Evolutionary conservation across 1,140 invertebrate genomes (phyloP).

Genomic region (Nylanderia fulva): DNA sequence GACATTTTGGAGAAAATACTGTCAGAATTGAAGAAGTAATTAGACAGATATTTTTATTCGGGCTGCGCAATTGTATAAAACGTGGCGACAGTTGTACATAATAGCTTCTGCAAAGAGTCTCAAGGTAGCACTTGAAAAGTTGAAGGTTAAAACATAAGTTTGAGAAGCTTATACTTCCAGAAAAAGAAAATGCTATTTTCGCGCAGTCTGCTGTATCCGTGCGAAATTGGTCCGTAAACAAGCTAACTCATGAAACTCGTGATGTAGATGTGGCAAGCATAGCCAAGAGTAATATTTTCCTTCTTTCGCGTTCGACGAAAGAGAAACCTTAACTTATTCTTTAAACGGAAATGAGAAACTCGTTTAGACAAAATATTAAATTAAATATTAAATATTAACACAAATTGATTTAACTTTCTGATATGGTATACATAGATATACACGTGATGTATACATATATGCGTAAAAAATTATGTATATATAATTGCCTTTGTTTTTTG

Average conservation of each 20-base stretch:
- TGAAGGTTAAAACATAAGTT: conserved; percentile 57
- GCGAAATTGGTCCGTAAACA: conserved; percentile 72
- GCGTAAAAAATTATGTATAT: background rate
- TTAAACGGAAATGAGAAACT: no score
- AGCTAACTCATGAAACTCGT: conserved; percentile 70
- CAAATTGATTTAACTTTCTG: background rate
- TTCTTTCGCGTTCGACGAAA: conserved; percentile 49
- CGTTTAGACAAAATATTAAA: background rate
- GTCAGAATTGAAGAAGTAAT: background rate
- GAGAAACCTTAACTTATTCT: conserved; percentile 41
- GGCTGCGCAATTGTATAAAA: background rate
- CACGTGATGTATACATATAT: background rate
- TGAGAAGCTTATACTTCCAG: conserved; percentile 62
- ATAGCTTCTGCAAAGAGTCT: background rate
- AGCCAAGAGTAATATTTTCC: conserved; percentile 66
- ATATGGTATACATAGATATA: background rate
- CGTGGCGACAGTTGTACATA: conserved; percentile 13
- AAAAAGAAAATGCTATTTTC: conserved; percentile 66
- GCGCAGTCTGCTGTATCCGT: conserved; percentile 67
- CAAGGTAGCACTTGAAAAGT: conserved; percentile 36
- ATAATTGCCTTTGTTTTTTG: background rate
- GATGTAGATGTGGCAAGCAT: conserved; percentile 66
- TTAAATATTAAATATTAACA: conserved; percentile 6
- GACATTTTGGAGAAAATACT: background rate
- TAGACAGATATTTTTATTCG: background rate